A percentile compares a stretch with the other conserved stretches of the same genome.
Evolutionary conservation across 1,140 invertebrate genomes (phyloP).

Genomic region (Eulimnadia texana): DNA sequence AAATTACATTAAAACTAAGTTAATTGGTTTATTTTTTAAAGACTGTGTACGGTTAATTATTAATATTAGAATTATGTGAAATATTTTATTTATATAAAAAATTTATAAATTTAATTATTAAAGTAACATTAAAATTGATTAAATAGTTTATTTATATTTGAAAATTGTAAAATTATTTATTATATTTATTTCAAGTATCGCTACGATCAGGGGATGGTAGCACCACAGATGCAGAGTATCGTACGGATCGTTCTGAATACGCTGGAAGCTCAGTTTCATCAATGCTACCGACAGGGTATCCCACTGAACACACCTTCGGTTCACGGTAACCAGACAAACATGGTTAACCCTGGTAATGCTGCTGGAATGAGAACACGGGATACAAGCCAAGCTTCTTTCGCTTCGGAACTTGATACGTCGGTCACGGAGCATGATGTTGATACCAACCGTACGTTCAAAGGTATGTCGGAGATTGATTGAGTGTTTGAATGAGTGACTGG

Average conservation of each 20-base stretch:
- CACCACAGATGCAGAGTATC: constrained; percentile 59
- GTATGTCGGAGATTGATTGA: too few species aligned
- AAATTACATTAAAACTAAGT: too few species aligned
- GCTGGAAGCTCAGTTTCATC: constrained; percentile 75
- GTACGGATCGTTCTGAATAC: constrained; percentile 89
- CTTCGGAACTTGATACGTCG: background rate
- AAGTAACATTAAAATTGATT: too few species aligned
- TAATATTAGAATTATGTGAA: too few species aligned
- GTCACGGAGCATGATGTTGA: background rate
- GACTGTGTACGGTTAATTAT: too few species aligned
- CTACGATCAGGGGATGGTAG: constrained; percentile 66
- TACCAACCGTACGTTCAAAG: background rate
- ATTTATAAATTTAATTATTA: too few species aligned
- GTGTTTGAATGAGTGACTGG: too few species aligned
- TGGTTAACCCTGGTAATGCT: background rate
- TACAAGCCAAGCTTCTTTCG: constrained; percentile 17
- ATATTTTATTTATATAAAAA: too few species aligned
- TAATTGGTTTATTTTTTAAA: too few species aligned
- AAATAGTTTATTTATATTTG: too few species aligned
- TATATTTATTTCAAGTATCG: constrained; percentile 54
- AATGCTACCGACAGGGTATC: constrained; percentile 36
- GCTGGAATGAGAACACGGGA: constrained; percentile 15
- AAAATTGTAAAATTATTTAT: constrained; percentile 11
- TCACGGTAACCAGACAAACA: background rate
- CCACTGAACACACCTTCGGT: background rate